These are phyloP conservation scores for Pissodes strobi DNA, from an alignment of 1,140 invertebrate species.

Conservation along the genomic window DNA sequence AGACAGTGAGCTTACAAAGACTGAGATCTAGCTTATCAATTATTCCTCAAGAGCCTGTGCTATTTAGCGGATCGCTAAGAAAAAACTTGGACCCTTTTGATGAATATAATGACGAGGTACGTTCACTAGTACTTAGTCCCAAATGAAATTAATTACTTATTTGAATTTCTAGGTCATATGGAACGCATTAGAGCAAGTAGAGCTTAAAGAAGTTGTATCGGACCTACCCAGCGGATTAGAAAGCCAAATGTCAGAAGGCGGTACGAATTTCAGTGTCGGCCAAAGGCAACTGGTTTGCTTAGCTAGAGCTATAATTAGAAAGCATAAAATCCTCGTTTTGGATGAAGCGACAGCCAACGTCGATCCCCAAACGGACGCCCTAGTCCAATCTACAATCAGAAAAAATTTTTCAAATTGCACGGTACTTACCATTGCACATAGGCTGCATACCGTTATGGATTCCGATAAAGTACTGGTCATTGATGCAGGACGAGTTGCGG, in stretches of 20 bases:
- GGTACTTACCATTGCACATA: conserved; percentile 74
- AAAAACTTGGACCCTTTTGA: conserved; percentile 87
- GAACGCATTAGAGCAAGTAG: conserved; percentile 80
- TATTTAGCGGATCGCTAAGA: conserved; percentile 82
- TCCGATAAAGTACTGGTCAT: conserved; percentile 67
- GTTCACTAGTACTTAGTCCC: conserved; percentile 81
- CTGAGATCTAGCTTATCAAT: conserved; percentile 76
- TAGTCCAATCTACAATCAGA: conserved; percentile 66
- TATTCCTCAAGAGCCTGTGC: conserved; percentile 82
- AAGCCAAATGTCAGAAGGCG: conserved; percentile 66
- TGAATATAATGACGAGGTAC: conserved; percentile 69
- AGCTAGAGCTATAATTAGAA: conserved; percentile 66
- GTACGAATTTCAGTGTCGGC: conserved; percentile 60
- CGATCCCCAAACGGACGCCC: conserved; percentile 64
- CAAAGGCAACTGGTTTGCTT: conserved; percentile 63
- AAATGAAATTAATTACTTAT: conserved; percentile 67
- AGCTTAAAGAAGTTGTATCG: conserved; percentile 63
- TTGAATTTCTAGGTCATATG: conserved; percentile 71
- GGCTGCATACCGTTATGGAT: conserved; percentile 73
- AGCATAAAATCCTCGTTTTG: conserved; percentile 66
- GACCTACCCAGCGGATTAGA: conserved; percentile 52
- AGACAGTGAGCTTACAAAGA: conserved; percentile 66
- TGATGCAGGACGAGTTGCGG: conserved; percentile 60
- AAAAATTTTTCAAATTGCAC: conserved; percentile 66
- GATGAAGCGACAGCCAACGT: conserved; percentile 72